Percentiles rank a stretch among this genome's conserved stretches.
Evolutionary conservation across 23 tunicate genomes (phyloP).

Genomic region (Styela clava): DNA sequence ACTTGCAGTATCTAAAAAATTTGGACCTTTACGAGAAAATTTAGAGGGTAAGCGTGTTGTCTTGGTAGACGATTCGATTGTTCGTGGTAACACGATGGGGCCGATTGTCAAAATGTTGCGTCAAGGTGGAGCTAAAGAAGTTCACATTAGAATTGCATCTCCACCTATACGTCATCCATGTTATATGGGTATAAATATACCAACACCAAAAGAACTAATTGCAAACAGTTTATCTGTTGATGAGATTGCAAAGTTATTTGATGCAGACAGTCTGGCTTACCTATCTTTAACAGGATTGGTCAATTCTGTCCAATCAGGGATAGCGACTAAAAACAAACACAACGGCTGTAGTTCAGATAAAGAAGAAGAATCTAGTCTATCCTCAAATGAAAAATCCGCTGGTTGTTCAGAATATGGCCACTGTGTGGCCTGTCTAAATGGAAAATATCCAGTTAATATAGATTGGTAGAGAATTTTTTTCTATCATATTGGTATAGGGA

Average conservation of each 20-base stretch:
- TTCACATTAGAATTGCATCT: conserved; percentile 79
- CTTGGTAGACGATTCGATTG: conserved; percentile 83
- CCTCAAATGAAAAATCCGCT: neutral
- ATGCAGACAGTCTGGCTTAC: conserved; percentile 66
- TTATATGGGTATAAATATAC: conserved; percentile 90
- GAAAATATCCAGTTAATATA: conserved; percentile 62
- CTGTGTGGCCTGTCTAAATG: conserved; percentile 79
- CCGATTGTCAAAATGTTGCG: conserved; percentile 55
- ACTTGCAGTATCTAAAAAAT: conserved; percentile 76
- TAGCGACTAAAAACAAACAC: neutral
- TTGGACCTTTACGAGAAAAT: conserved; percentile 69
- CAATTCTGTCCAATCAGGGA: conserved; percentile 38
- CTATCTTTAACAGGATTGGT: conserved; percentile 63
- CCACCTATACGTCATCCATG: conserved; percentile 75
- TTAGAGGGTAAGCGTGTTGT: conserved; percentile 70
- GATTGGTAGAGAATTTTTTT: conserved; percentile 45
- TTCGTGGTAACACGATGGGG: conserved; percentile 80
- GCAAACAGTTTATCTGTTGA: conserved; percentile 59
- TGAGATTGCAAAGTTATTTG: conserved; percentile 43
- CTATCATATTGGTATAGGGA: neutral
- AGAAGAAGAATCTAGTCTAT: neutral
- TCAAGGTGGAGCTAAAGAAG: conserved; percentile 70
- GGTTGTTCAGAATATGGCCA: conserved; percentile 39
- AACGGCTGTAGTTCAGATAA: neutral
- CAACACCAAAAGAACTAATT: conserved; percentile 58